Conservation (phyloP, 2,797 vertebrate genomes). For the Cuculus canorus region DNA sequence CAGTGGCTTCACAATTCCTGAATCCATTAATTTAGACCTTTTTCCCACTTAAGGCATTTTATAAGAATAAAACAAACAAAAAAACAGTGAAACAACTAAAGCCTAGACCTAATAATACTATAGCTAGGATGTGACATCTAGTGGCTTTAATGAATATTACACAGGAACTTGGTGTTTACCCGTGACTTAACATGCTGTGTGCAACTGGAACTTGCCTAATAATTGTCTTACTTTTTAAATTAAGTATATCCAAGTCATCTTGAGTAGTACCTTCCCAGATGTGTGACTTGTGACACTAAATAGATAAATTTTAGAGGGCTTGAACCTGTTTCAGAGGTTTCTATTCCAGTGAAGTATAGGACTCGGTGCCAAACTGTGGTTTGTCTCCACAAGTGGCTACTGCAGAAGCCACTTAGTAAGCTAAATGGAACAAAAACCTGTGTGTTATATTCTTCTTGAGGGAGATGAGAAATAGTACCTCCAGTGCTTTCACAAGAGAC, state of each 20-base stretch:
- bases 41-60: neutral
- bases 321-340: neutral
- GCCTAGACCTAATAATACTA: neutral
- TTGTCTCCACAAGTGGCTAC: neutral
- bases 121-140: conserved; percentile 61
- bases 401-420: neutral
- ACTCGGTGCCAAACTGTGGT: neutral
- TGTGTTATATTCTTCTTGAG: neutral
- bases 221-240: neutral
- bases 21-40: neutral
- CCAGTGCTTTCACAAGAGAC: neutral
- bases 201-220: neutral
- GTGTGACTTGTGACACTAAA: neutral
- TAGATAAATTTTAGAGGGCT: neutral
- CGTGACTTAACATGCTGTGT: fast-evolving
- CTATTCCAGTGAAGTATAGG: neutral
- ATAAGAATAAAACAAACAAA: neutral
- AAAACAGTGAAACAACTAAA: neutral
- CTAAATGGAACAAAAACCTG: neutral
- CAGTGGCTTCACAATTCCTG: neutral
- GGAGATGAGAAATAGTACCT: neutral
- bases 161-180: neutral
- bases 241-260: neutral
- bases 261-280: neutral
- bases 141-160: conserved; percentile 53